These are phyloP conservation scores for Mormyrops boulengeri DNA, from an alignment of 2,797 vertebrate species.

Conservation along the genomic window DNA sequence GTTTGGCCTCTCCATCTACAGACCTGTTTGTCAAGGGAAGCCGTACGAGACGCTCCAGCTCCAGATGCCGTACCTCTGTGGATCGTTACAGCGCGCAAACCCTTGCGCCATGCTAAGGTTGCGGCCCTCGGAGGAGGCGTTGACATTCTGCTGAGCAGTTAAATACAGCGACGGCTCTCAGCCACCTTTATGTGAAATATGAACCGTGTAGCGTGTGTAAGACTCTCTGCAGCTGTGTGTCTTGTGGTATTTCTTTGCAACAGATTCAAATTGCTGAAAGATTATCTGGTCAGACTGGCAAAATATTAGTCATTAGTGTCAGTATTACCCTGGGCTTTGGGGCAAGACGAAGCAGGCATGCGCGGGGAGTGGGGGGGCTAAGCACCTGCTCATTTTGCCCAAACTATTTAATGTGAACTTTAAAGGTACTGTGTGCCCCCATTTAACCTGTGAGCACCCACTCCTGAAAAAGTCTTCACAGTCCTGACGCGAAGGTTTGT, in stretches of 20 bases:
- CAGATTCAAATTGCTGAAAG: background rate
- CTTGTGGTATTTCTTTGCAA: background rate
- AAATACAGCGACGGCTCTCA: background rate
- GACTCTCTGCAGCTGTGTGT: background rate
- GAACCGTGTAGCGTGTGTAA: background rate
- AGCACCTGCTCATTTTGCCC: too few species aligned
- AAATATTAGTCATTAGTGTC: background rate
- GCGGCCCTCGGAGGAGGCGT: background rate
- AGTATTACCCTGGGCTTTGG: background rate
- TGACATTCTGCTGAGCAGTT: background rate
- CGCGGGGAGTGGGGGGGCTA: background rate
- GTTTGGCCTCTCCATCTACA: background rate
- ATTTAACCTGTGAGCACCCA: background rate
- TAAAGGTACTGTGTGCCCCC: background rate
- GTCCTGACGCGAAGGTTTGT: background rate
- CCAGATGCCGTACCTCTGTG: background rate
- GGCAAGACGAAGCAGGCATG: background rate
- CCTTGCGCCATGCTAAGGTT: background rate
- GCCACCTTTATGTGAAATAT: background rate
- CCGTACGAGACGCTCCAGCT: background rate
- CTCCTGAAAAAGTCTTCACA: background rate
- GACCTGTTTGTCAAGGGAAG: background rate
- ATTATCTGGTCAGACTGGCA: background rate
- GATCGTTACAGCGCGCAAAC: background rate
- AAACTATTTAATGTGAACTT: background rate